Conservation (phyloP, 2,113 vertebrate species). For the Prochilodus magdalenae region DNA sequence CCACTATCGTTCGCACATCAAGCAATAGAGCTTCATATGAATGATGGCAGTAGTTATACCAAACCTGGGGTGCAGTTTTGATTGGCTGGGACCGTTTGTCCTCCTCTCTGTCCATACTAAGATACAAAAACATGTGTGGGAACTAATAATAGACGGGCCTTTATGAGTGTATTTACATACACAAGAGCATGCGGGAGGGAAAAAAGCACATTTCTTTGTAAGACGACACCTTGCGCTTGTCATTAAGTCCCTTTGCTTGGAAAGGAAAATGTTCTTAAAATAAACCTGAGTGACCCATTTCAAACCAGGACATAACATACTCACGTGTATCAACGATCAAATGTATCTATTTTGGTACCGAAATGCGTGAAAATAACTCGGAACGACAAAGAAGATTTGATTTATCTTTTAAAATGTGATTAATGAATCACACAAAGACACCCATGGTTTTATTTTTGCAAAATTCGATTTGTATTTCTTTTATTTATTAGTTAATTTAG, state of each 20-base stretch:
- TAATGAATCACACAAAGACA: too few relatives aligned
- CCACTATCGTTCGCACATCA: slow-evolving; percentile 1
- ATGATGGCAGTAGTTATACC: background rate
- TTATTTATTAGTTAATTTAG: too few relatives aligned
- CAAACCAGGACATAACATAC: slow-evolving; percentile 41
- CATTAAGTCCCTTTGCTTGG: slow-evolving; percentile 59
- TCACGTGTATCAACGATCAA: slow-evolving; percentile 30
- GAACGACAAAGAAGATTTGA: background rate
- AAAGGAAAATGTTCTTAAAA: slow-evolving; percentile 68
- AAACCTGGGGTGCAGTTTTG: slow-evolving; percentile 3
- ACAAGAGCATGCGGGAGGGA: slow-evolving; percentile 40
- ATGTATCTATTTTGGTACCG: slow-evolving; percentile 42
- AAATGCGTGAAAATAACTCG: background rate
- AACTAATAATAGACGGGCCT: slow-evolving; percentile 66
- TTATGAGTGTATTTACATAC: slow-evolving; percentile 35
- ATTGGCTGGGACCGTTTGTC: slow-evolving; percentile 22
- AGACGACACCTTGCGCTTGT: slow-evolving; percentile 66
- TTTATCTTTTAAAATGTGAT: too few relatives aligned
- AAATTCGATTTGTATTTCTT: too few relatives aligned
- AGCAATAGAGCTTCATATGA: background rate
- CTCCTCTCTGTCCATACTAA: slow-evolving; percentile 60
- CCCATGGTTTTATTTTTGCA: too few relatives aligned
- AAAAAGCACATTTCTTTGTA: slow-evolving; percentile 54
- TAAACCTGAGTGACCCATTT: slow-evolving; percentile 68
- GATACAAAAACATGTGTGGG: slow-evolving; percentile 51